phyloP scores from a whole-genome alignment of 2,113 vertebrate species.

The Ctenodactylus gundi region DNA sequence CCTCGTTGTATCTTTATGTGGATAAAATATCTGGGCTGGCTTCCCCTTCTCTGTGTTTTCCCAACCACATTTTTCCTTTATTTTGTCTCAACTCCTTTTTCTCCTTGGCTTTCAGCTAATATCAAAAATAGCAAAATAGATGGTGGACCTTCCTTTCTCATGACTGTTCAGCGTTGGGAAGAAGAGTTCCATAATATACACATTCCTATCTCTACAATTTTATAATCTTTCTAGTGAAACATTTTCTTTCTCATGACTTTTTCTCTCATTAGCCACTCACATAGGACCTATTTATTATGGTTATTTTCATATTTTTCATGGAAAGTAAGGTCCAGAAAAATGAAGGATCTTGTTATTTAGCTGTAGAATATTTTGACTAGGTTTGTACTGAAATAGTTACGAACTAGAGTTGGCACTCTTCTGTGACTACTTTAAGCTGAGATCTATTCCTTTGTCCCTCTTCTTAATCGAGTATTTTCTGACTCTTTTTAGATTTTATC shows the following conservation, averaged over 20 bases:
- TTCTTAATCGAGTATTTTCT: background rate
- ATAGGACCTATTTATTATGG: background rate
- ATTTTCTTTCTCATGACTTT: background rate
- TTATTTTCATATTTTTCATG: background rate
- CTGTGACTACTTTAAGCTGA: background rate
- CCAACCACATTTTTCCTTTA: background rate
- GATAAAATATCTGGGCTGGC: background rate
- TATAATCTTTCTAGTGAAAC: background rate
- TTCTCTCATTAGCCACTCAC: background rate
- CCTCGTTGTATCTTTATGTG: background rate
- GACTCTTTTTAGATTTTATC: background rate
- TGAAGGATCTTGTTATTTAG: background rate
- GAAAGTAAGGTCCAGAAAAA: background rate
- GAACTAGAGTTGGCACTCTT: background rate
- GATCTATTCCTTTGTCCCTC: background rate
- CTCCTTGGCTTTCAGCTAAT: background rate
- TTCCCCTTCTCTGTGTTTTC: background rate
- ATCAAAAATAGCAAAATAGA: background rate
- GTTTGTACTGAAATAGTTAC: background rate
- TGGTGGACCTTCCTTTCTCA: background rate
- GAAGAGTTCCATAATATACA: background rate
- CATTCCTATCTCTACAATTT: background rate
- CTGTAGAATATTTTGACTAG: background rate
- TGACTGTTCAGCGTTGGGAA: background rate
- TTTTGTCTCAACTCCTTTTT: background rate